Conservation (phyloP, 2,113 vertebrate species). For the Rousettus leschenaultii region DNA sequence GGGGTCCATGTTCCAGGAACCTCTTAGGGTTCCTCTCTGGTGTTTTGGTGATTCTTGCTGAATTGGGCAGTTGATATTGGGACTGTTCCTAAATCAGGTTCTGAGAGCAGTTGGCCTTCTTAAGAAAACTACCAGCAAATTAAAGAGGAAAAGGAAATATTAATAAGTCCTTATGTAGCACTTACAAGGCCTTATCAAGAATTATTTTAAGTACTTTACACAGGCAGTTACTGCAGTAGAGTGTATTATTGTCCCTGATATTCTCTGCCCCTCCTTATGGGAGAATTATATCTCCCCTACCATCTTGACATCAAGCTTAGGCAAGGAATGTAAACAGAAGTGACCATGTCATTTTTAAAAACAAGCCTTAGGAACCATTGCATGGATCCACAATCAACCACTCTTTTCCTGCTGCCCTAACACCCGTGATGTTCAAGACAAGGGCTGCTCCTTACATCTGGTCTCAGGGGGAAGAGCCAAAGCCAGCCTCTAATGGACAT, state of each 20-base stretch:
- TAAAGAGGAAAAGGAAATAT: not conserved
- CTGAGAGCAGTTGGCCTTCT: not conserved
- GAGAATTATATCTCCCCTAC: not conserved
- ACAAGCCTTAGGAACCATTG: not conserved
- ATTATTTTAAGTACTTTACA: not conserved
- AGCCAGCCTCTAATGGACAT: not conserved
- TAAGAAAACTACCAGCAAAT: conserved; percentile 12
- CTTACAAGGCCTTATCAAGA: not conserved
- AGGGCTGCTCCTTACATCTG: not conserved
- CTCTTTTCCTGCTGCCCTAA: not conserved
- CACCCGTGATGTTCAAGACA: not conserved
- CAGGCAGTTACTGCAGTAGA: not conserved
- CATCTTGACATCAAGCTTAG: not conserved
- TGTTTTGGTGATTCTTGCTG: not conserved
- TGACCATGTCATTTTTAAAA: not conserved
- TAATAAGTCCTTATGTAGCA: not conserved
- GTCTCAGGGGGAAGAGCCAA: not conserved
- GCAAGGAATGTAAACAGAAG: not conserved
- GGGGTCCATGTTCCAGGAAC: not conserved
- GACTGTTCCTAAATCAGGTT: not conserved
- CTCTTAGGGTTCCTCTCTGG: not conserved
- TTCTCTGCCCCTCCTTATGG: not conserved
- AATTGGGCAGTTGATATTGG: not conserved
- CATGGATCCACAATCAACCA: not conserved
- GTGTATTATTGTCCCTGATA: not conserved